These are phyloP conservation scores for Diarsia rubi DNA, from an alignment of 2,888 invertebrate genomes.

Conservation along the genomic window DNA sequence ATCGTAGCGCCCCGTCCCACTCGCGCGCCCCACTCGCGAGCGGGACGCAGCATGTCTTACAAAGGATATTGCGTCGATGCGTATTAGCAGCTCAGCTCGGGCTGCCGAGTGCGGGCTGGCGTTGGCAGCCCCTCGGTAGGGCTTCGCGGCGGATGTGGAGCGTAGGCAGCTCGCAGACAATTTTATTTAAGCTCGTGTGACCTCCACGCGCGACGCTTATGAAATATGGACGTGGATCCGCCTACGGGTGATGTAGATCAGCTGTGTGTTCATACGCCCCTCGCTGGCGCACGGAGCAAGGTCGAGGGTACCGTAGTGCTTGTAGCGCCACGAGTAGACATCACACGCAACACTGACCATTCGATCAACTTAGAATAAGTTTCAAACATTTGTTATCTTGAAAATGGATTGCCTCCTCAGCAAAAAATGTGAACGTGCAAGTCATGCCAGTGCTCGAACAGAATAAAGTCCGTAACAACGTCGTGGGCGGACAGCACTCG, in stretches of 20 bases:
- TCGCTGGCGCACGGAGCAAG: slow-evolving; percentile 32
- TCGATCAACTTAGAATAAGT: slow-evolving; percentile 12
- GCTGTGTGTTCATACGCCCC: slow-evolving; percentile 37
- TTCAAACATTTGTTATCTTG: slow-evolving; percentile 36
- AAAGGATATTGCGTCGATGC: slow-evolving; percentile 70
- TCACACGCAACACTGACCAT: slow-evolving; percentile 26
- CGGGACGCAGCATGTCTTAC: slow-evolving; percentile 69
- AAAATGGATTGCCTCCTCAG: slow-evolving; percentile 38
- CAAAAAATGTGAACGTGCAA: slow-evolving; percentile 50
- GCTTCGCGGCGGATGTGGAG: slow-evolving; percentile 69
- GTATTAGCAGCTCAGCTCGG: slow-evolving; percentile 62
- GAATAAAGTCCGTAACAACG: slow-evolving; percentile 37
- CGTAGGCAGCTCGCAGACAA: slow-evolving; percentile 58
- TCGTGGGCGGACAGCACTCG: slow-evolving; percentile 42
- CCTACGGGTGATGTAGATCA: slow-evolving; percentile 36
- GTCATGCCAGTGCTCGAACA: slow-evolving; percentile 43
- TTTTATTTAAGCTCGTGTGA: slow-evolving; percentile 59
- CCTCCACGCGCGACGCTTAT: slow-evolving; percentile 42
- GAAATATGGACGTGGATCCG: slow-evolving; percentile 40
- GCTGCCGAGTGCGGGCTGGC: slow-evolving; percentile 47
- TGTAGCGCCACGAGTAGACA: slow-evolving; percentile 17
- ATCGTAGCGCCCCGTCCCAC: slow-evolving; percentile 66
- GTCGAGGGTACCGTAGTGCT: slow-evolving; percentile 50
- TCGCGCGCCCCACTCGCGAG: slow-evolving; percentile 55
- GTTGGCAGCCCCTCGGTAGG: slow-evolving; percentile 70